Base-by-base conservation (phyloP, 92 coral and sea anemone genomes). In the Hydrozoanthus gracilis region DNA sequence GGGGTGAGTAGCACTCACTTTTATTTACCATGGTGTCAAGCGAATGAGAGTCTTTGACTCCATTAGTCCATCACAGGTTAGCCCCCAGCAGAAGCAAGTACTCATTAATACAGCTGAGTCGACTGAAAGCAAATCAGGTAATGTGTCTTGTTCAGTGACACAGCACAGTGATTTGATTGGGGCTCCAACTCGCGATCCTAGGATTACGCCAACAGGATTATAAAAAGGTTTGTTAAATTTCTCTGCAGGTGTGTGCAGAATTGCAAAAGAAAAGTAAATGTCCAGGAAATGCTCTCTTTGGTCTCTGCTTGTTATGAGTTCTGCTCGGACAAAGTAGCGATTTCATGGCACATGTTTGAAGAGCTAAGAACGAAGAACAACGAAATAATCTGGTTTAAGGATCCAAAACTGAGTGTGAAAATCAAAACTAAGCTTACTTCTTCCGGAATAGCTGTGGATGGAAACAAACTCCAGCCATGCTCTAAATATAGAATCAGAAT, bases 311-410 rank as follows among this genome's bases (percentile, higher is more conserved):
- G 85, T 48, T 4, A 3, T 51, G 61, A 80, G 10, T 80, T 66
- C 74, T 80, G 85, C 20, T 80, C 85, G 4, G 74, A 65, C 13
- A 80, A 80, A 3, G 62, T 62, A 8, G 44, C 74, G 44, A 80
- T 80, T 65, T 62, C 74, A 16, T 80, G 85, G 85, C 61, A 80
- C 55, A 80, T 80, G 85, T 80, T 64, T 51, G 74, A 80, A 80
- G 85, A 80, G 69, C 27, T 65, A 16, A 35, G 84, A 79, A 64
- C 39, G 47, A 35, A 80, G 17, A 80, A 49, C n/a, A 70, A 48
- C 14, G 35, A 80, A 48, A 64, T 13, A 2, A 48, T 80, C 12
- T 80, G 85, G 85, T 80, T 46, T 15, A 80, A 80, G 27, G 73
- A 64, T 16, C 85, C 85, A 3, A 80, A 8, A 1, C 18, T 80